phyloP scores from a whole-genome alignment of 2,888 invertebrate genomes.

The Drosophila stalkeri region DNA sequence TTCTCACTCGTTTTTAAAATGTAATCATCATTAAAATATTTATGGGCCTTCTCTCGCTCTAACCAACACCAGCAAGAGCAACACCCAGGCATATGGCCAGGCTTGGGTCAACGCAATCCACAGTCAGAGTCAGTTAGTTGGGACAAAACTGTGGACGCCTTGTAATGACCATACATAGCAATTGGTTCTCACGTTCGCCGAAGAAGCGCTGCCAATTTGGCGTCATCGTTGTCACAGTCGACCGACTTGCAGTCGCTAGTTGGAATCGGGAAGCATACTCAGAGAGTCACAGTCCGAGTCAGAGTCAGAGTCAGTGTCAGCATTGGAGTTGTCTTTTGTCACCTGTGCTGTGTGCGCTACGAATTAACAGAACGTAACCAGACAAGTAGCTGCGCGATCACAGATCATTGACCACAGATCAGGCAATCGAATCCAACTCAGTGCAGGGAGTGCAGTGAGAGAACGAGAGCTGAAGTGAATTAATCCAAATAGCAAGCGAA shows the following conservation, averaged over 20 bases:
- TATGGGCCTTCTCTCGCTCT: slow-evolving; percentile 73
- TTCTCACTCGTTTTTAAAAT: slow-evolving; percentile 69
- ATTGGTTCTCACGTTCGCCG: slow-evolving; percentile 78
- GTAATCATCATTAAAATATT: slow-evolving; percentile 81
- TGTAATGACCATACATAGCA: slow-evolving; percentile 80
- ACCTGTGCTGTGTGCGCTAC: slow-evolving; percentile 24
- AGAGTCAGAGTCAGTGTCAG: slow-evolving; percentile 10
- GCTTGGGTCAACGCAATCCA: slow-evolving; percentile 39
- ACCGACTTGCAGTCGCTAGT: slow-evolving; percentile 41
- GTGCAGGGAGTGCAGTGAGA: not conserved
- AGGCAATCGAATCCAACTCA: slow-evolving; percentile 6
- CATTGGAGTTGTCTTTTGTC: slow-evolving; percentile 44
- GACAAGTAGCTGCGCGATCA: slow-evolving; percentile 11
- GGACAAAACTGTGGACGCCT: slow-evolving; percentile 65
- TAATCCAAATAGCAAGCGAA: slow-evolving; percentile 1
- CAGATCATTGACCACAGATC: slow-evolving; percentile 33
- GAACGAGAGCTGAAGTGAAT: not conserved
- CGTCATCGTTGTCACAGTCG: slow-evolving; percentile 73
- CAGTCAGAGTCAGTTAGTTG: slow-evolving; percentile 51
- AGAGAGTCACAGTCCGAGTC: slow-evolving; percentile 24
- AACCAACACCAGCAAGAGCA: slow-evolving; percentile 35
- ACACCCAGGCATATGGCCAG: slow-evolving; percentile 11
- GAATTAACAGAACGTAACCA: slow-evolving; percentile 7
- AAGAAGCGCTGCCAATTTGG: slow-evolving; percentile 76
- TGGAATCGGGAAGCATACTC: slow-evolving; percentile 24